Evolutionary conservation across 2,888 invertebrate species (phyloP).

Genomic region (Drosophila austrosaltans): DNA sequence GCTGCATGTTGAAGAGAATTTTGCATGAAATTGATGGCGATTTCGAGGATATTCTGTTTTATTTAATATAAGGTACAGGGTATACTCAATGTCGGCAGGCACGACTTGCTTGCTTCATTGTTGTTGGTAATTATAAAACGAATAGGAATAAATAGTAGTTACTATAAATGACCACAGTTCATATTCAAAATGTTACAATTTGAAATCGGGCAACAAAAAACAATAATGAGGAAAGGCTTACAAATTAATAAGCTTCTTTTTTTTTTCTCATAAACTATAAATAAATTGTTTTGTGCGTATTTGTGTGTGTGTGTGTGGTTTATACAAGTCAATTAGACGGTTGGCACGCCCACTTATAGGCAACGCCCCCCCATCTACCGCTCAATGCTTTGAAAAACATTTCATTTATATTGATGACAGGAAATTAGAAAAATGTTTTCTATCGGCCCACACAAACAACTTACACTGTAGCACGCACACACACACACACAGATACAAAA

Average conservation of each 20-base stretch:
- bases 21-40: too few species aligned
- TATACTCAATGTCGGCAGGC: too few species aligned
- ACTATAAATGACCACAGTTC: too few species aligned
- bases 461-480: constrained; percentile 14
- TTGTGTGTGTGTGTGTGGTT: not conserved
- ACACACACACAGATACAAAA: constrained; percentile 11
- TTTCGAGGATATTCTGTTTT: too few species aligned
- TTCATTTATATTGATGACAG: constrained; percentile 80
- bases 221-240: constrained; percentile 2
- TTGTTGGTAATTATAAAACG: not conserved
- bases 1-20: too few species aligned
- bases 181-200: not conserved
- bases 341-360: constrained; percentile 10
- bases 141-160: not conserved
- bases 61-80: too few species aligned
- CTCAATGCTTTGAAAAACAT: constrained; percentile 49
- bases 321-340: constrained; percentile 50
- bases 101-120: too few species aligned
- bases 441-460: constrained; percentile 48
- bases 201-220: not conserved
- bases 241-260: constrained; percentile 1
- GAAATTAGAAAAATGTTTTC: constrained; percentile 78
- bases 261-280: not conserved
- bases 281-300: constrained; percentile 2
- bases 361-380: constrained; percentile 16